Percentiles rank a stretch among this genome's conserved stretches.
Conservation (phyloP, 1,140 invertebrate species). For the Ectropis grisescens region DNA sequence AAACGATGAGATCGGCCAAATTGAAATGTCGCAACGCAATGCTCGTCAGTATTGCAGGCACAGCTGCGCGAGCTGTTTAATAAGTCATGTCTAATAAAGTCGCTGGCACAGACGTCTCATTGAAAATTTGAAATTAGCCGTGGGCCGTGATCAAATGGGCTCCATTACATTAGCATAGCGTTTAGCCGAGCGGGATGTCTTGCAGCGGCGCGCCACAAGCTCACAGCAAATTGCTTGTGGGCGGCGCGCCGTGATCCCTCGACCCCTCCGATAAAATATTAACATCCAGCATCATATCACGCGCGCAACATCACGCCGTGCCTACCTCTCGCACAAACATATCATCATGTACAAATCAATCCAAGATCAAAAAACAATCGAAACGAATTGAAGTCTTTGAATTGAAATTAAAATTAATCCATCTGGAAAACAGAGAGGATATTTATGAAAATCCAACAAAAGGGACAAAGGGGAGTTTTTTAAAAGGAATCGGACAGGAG, state of each 20-base stretch:
- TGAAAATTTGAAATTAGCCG: constrained; percentile 58
- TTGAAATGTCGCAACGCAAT: too few species aligned
- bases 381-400: constrained; percentile 23
- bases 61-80: not conserved
- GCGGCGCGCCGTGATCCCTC: constrained; percentile 51
- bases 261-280: constrained; percentile 50
- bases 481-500: constrained; percentile 32
- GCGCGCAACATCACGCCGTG: constrained; percentile 5
- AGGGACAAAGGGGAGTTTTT: constrained; percentile 46
- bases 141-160: constrained; percentile 59
- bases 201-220: too few species aligned
- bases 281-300: constrained; percentile 23
- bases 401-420: constrained; percentile 60
- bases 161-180: constrained; percentile 65
- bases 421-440: constrained; percentile 53
- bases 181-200: too few species aligned
- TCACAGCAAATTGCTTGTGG: constrained; percentile 53
- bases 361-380: not conserved
- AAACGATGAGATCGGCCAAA: too few species aligned
- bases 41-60: not conserved
- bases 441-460: constrained; percentile 53
- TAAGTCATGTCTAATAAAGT: constrained; percentile 37
- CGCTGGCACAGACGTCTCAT: constrained; percentile 43
- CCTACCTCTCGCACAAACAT: constrained; percentile 24
- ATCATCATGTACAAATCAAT: constrained; percentile 19